Evolutionary conservation across 2,888 invertebrate species (phyloP), one percentile per base, ranked within the genome.

Genomic region (Germaria angustata): DNA sequence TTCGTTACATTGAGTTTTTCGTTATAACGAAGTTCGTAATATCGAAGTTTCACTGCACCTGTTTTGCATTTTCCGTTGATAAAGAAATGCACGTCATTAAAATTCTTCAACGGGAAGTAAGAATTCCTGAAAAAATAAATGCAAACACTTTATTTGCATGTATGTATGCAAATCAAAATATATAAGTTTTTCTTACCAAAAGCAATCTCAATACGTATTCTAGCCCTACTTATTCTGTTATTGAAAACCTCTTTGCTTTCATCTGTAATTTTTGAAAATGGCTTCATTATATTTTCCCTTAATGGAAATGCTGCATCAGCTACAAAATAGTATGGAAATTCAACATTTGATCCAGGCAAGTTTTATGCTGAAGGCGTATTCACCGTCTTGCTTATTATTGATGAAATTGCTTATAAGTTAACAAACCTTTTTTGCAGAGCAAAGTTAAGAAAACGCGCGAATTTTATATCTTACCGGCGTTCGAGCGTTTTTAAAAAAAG

Each of bases 281-380:
- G 49, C 22, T 49, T 49, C 49, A 49, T 49, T 4, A 49, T 49
- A 49, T 20, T 49, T 22, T 49, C 49, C 49, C 8, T 32, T 61
- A 61, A 24, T 2, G 61, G 61, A 61, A 61, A 61, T 7, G 61
- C 44, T 63, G 44, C 63, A 44, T 63, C 63, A 63, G 63, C 63
- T 44, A 44, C 63, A 44, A 57, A 57, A 36, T 20, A 57, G 2
- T 57, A 57, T 11, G 55, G 55, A 15, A 57, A 34, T 34, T 34
- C n/a, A 59, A 41, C n/a, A 59, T 59, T 36, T 13, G 36, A 59
- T 13, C 57, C 57, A 20, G 57, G 57, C 36, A 59, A 39, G 22
- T 59, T 59, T 59, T 3, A 5, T 28, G 28, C 28, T 28, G 28
- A 3, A 28, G 28, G 28, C 6, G 6, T 6, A 28, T 28, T 28